Conservation (phyloP, 2,113 vertebrate genomes). For the Cochlearius cochlearius region DNA sequence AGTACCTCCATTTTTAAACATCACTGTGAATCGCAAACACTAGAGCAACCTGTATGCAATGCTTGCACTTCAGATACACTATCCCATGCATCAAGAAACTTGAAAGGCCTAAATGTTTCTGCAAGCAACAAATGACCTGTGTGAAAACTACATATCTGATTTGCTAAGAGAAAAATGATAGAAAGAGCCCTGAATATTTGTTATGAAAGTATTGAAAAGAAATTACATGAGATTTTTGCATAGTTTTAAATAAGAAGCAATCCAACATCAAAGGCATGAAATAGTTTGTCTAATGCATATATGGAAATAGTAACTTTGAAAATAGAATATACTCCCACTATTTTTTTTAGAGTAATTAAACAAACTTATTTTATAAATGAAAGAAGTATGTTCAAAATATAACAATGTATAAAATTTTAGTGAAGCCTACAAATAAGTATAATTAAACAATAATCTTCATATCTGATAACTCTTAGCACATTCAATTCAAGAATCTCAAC, state of each 20-base stretch:
- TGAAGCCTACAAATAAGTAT: background rate
- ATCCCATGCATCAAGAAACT: background rate
- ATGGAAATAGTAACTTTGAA: background rate
- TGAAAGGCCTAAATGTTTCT: background rate
- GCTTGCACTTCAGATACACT: slow-evolving; percentile 4
- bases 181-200: background rate
- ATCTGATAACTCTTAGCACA: background rate
- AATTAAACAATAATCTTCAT: background rate
- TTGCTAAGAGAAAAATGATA: background rate
- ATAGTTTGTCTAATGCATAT: background rate
- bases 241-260: background rate
- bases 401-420: background rate
- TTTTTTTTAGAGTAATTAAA: background rate
- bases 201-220: slow-evolving; percentile 10
- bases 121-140: background rate
- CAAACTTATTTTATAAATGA: background rate
- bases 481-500: background rate
- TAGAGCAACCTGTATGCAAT: background rate
- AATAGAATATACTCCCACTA: background rate
- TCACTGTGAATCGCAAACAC: background rate
- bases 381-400: background rate
- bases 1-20: background rate
- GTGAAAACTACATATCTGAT: background rate
- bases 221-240: background rate
- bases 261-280: background rate